phyloP scores from a whole-genome alignment of 35 echinoderm and acorn worm species.

The Lytechinus variegatus region DNA sequence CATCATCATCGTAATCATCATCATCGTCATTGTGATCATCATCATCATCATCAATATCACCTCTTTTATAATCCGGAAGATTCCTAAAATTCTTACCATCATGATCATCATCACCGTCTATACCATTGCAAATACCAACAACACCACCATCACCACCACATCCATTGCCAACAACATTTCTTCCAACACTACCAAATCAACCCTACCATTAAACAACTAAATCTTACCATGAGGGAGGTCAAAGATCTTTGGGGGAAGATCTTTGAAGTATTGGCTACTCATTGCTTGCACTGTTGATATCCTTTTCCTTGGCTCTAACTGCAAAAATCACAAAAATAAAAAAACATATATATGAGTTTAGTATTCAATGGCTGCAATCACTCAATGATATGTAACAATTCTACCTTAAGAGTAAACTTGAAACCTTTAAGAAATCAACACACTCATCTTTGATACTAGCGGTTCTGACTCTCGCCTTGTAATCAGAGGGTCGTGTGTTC shows the following conservation, averaged over 20 bases:
- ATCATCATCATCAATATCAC: background rate
- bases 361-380: background rate
- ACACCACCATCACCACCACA: background rate
- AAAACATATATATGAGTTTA: background rate
- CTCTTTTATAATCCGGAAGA: too few species aligned
- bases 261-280: constrained; percentile 88
- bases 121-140: background rate
- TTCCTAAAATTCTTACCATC: background rate
- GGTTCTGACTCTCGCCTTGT: too few species aligned
- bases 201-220: background rate
- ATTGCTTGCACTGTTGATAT: constrained; percentile 83
- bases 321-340: background rate
- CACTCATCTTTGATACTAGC: background rate
- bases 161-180: background rate
- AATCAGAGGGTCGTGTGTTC: too few species aligned
- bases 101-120: background rate
- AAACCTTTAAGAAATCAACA: background rate
- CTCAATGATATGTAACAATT: background rate
- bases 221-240: constrained; percentile 87
- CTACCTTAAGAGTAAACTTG: background rate
- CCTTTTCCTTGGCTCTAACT: constrained; percentile 88
- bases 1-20: background rate
- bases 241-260: constrained; percentile 82
- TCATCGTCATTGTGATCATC: background rate
- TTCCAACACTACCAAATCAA: too few species aligned